These are phyloP conservation scores for Drosophila eohydei DNA, from an alignment of 2,888 invertebrate species.

Conservation along the genomic window DNA sequence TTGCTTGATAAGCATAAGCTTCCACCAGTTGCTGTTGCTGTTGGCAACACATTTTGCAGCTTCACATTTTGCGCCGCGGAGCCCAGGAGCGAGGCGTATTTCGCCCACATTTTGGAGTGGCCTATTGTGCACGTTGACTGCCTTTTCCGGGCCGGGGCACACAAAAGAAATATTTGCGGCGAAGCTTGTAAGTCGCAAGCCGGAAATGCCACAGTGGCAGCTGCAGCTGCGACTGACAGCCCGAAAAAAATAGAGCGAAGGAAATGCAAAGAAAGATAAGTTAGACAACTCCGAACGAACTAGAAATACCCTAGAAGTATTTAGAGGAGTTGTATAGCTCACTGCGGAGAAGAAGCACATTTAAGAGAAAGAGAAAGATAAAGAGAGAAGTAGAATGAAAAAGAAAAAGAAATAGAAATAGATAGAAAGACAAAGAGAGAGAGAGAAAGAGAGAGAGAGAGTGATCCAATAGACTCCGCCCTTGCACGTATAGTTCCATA, in stretches of 20 bases:
- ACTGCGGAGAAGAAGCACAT: too few species aligned
- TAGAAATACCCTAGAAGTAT: not conserved
- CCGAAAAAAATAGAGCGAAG: slow-evolving; percentile 7
- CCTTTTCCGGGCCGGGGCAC: slow-evolving; percentile 21
- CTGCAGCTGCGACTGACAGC: slow-evolving; percentile 43
- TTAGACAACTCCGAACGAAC: not conserved
- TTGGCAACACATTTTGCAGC: slow-evolving; percentile 1
- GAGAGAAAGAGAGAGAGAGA: not conserved
- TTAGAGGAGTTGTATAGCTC: not conserved
- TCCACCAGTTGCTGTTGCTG: slow-evolving; percentile 9
- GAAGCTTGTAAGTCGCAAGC: slow-evolving; percentile 43
- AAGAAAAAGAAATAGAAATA: too few species aligned
- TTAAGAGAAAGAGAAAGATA: too few species aligned
- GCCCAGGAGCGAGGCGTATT: not conserved
- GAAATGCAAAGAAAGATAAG: not conserved
- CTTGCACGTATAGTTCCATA: too few species aligned
- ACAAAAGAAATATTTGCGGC: slow-evolving; percentile 56
- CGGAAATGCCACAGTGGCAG: slow-evolving; percentile 34
- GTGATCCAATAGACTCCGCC: too few species aligned
- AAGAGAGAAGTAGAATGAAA: too few species aligned
- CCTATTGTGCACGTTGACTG: slow-evolving; percentile 36
- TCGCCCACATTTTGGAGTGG: slow-evolving; percentile 24
- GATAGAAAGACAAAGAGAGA: not conserved
- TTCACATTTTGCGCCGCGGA: not conserved
- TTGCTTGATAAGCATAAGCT: slow-evolving; percentile 1